Evolutionary conservation across 2,113 vertebrate species (phyloP).

Genomic region (Chascanopsetta lugubris): DNA sequence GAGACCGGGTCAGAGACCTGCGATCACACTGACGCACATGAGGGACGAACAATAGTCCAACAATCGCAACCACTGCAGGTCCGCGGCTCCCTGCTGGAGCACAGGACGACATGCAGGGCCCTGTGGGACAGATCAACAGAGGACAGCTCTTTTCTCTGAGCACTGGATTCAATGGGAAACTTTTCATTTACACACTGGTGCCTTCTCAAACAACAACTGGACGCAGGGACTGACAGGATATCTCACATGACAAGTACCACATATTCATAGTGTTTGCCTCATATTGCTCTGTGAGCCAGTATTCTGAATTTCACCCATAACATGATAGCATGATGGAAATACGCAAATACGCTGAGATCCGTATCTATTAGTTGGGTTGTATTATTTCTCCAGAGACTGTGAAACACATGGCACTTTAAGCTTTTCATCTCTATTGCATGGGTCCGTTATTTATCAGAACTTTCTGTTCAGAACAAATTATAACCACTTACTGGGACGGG

Average conservation of each 20-base stretch:
- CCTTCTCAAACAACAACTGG: constrained; percentile 5
- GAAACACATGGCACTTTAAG: constrained; percentile 56
- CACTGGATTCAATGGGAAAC: neutral
- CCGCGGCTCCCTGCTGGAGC: neutral
- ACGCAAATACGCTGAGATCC: constrained; percentile 24
- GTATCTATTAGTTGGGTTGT: neutral
- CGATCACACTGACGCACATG: constrained; percentile 13
- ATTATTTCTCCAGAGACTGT: constrained; percentile 41
- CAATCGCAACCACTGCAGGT: constrained; percentile 13
- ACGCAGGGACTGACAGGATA: neutral
- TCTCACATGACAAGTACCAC: neutral
- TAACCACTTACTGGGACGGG: no score
- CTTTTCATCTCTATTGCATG: constrained; percentile 19
- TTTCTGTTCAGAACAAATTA: no score
- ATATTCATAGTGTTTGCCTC: constrained; percentile 10
- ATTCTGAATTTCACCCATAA: neutral
- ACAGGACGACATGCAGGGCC: constrained; percentile 39
- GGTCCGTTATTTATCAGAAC: constrained; percentile 28
- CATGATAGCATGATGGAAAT: no score
- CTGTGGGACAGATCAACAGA: constrained; percentile 62
- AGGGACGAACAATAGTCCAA: constrained; percentile 13
- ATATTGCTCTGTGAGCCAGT: constrained; percentile 16
- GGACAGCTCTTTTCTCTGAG: constrained; percentile 62
- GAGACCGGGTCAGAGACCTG: constrained; percentile 12
- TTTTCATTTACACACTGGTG: constrained; percentile 6